Evolutionary conservation across 2,888 invertebrate genomes (phyloP).

Genomic region (Drosophila mercatorum): DNA sequence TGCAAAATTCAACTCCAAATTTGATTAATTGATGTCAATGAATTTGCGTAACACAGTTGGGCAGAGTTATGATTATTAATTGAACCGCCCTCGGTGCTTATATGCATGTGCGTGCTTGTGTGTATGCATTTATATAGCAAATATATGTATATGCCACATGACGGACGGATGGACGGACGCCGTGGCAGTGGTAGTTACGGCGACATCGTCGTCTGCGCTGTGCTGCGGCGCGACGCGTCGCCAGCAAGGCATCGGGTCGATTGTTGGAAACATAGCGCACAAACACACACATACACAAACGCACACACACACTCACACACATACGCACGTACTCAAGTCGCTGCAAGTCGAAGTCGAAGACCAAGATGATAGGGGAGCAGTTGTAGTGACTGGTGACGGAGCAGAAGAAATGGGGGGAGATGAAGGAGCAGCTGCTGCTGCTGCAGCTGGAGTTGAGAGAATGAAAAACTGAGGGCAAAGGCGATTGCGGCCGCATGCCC

Average conservation of each 20-base stretch:
- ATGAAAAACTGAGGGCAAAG: conserved; percentile 43
- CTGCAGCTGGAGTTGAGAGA: neutral
- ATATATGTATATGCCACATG: conserved; percentile 50
- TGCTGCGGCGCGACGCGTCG: conserved; percentile 44
- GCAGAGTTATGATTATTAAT: conserved; percentile 27
- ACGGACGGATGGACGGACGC: conserved; percentile 37
- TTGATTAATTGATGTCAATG: conserved; percentile 8
- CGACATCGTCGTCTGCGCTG: conserved; percentile 54
- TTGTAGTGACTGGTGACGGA: conserved; percentile 2
- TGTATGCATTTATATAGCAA: conserved; percentile 34
- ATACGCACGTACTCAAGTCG: conserved; percentile 4
- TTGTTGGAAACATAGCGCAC: conserved; percentile 58
- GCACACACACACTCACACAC: conserved; percentile 17
- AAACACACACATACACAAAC: conserved; percentile 60
- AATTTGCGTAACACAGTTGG: conserved; percentile 8
- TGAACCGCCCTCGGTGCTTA: conserved; percentile 44
- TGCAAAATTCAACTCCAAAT: neutral
- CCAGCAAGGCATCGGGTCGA: conserved; percentile 54
- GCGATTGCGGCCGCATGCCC: conserved; percentile 70
- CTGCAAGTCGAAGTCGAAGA: conserved; percentile 34
- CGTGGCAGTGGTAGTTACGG: conserved; percentile 25
- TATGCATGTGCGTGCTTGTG: conserved; percentile 4
- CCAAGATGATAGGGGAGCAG: conserved; percentile 31
- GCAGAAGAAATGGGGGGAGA: conserved; percentile 1
- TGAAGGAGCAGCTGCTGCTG: conserved; percentile 9